A percentile compares a stretch with the other conserved stretches of the same genome.
phyloP scores from a whole-genome alignment of 2,888 invertebrate species.

The Incurvaria masculella region DNA sequence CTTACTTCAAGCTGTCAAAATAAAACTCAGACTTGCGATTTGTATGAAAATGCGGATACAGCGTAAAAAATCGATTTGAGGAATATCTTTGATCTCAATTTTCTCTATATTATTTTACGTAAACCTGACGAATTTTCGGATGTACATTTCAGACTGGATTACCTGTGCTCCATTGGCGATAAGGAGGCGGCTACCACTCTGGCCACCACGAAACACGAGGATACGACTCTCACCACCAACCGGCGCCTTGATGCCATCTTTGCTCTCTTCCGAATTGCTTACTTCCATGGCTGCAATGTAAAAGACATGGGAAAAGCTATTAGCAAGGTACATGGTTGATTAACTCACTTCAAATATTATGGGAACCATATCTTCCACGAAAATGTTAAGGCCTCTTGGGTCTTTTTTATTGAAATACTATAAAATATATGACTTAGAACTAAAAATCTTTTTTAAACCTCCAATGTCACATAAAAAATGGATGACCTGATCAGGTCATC shows the following conservation, averaged over 20 bases:
- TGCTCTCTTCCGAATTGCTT: slow-evolving; percentile 55
- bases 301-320: slow-evolving; percentile 57
- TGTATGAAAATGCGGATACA: too few species aligned
- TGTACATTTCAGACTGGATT: slow-evolving; percentile 41
- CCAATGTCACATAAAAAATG: too few species aligned
- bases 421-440: too few species aligned
- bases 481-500: too few species aligned
- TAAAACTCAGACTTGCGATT: too few species aligned
- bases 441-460: too few species aligned
- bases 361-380: not conserved
- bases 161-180: slow-evolving; percentile 55
- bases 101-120: too few species aligned
- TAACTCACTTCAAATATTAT: not conserved
- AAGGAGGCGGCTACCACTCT: slow-evolving; percentile 49
- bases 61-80: too few species aligned
- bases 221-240: slow-evolving; percentile 52
- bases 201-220: slow-evolving; percentile 53
- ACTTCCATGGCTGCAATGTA: slow-evolving; percentile 58
- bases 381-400: not conserved
- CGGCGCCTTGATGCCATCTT: slow-evolving; percentile 55
- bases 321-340: slow-evolving; percentile 40
- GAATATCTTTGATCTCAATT: too few species aligned
- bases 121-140: too few species aligned
- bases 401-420: too few species aligned
- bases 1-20: too few species aligned